These are phyloP conservation scores for Siniperca undulata DNA, from an alignment of 2,797 vertebrate genomes.

Conservation along the genomic window DNA sequence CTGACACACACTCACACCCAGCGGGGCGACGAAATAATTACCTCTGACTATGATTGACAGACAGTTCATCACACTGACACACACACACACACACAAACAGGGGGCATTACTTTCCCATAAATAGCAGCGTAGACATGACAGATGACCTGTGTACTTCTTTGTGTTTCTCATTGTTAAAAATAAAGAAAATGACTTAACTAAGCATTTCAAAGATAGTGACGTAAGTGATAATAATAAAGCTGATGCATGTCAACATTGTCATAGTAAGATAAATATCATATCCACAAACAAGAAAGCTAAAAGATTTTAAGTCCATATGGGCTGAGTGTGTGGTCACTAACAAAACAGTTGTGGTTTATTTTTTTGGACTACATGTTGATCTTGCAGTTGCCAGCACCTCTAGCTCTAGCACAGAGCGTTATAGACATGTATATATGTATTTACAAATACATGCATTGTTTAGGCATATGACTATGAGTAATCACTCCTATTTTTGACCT, in stretches of 20 bases:
- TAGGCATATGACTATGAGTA: constrained; percentile 15
- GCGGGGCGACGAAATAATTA: constrained; percentile 86
- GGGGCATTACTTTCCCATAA: constrained; percentile 73
- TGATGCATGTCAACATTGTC: background rate
- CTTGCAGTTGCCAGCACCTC: background rate
- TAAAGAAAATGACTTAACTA: constrained; percentile 9
- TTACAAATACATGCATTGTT: constrained; percentile 31
- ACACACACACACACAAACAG: constrained; percentile 45
- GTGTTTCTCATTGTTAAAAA: constrained; percentile 36
- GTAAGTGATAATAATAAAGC: background rate
- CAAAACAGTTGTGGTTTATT: background rate
- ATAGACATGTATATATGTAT: background rate
- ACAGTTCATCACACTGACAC: constrained; percentile 79
- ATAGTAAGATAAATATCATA: constrained; percentile 4
- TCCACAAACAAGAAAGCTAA: background rate
- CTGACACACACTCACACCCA: constrained; percentile 85
- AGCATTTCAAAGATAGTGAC: background rate
- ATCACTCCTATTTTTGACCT: constrained; percentile 24
- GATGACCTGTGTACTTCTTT: constrained; percentile 45
- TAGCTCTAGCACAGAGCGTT: background rate
- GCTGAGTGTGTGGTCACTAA: background rate
- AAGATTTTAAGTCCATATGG: background rate
- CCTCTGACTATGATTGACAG: constrained; percentile 86
- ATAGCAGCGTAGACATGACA: constrained; percentile 49
- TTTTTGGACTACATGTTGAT: background rate